Percentiles rank a stretch among this genome's conserved stretches.
Conservation (phyloP, 2,113 vertebrate species). For the Athene cunicularia region DNA sequence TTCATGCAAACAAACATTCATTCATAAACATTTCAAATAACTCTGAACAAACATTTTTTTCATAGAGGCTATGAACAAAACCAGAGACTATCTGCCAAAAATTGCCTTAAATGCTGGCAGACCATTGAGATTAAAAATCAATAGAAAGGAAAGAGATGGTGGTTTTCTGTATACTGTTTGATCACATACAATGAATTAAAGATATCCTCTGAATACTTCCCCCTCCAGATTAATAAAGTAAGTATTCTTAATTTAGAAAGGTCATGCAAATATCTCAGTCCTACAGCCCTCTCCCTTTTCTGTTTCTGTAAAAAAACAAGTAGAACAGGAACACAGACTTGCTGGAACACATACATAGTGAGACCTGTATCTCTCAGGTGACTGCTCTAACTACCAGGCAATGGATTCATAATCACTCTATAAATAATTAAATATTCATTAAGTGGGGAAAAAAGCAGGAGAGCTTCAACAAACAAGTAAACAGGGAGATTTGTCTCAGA, state of each 20-base stretch:
- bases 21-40: background rate
- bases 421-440: conserved; percentile 46
- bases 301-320: background rate
- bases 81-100: background rate
- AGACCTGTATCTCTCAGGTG: background rate
- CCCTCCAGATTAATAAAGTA: background rate
- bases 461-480: background rate
- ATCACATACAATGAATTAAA: background rate
- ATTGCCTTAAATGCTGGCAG: background rate
- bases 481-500: background rate
- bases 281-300: background rate
- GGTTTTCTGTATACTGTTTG: background rate
- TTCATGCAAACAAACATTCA: background rate
- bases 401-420: background rate
- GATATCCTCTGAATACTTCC: background rate
- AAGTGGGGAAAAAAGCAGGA: background rate
- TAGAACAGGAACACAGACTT: background rate
- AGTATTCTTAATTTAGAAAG: background rate
- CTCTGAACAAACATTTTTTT: background rate
- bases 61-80: background rate
- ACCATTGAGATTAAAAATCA: background rate
- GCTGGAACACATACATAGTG: background rate
- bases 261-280: background rate
- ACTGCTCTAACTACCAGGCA: background rate
- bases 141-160: background rate